Conservation (phyloP, 1,140 invertebrate genomes). For the Episyrphus balteatus region DNA sequence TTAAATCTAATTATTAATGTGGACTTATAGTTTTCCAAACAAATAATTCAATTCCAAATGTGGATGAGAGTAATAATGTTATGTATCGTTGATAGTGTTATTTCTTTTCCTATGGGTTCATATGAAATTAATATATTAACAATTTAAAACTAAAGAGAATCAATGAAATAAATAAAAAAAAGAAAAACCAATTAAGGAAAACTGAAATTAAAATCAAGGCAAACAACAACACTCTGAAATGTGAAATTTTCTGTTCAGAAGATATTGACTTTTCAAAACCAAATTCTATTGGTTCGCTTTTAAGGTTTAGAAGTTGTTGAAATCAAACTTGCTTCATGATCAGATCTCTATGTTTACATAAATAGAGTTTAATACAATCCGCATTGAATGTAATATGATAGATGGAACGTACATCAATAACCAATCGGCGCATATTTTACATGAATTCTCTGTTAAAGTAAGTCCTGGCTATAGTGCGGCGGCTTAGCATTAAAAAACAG, state of each 20-base stretch:
- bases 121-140: conserved; percentile 14
- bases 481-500: too few relatives aligned
- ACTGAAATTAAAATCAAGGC: conserved; percentile 7
- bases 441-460: conserved; percentile 22
- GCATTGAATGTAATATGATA: conserved; percentile 16
- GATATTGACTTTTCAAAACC: conserved; percentile 9
- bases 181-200: conserved; percentile 3
- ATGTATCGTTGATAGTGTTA: conserved; percentile 4
- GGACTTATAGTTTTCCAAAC: conserved; percentile 9
- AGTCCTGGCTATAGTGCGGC: conserved; percentile 16
- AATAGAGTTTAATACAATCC: conserved; percentile 12
- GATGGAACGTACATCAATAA: conserved; percentile 21
- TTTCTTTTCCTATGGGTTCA: too few relatives aligned
- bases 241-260: conserved; percentile 8
- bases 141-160: too few relatives aligned
- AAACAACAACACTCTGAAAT: too few relatives aligned
- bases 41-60: conserved; percentile 12
- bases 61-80: conserved; percentile 11
- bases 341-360: conserved; percentile 13
- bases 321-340: conserved; percentile 6
- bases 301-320: conserved; percentile 11
- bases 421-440: conserved; percentile 17
- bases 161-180: conserved; percentile 1
- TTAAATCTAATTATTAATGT: conserved; percentile 10
- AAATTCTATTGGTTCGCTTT: conserved; percentile 9